Base-by-base conservation (phyloP, 2,113 vertebrate species). In the Oostethus manadensis region DNA sequence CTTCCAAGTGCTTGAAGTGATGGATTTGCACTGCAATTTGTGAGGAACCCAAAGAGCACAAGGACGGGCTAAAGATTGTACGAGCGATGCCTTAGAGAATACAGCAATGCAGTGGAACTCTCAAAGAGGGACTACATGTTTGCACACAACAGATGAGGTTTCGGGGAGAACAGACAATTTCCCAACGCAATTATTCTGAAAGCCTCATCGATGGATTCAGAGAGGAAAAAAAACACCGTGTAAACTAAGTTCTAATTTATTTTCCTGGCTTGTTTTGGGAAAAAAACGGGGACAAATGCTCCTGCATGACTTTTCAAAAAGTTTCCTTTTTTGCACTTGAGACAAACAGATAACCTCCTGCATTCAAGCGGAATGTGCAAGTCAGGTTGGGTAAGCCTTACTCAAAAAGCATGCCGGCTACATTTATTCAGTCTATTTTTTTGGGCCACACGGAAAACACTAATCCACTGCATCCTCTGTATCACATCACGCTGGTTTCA, bases 71-170 rank as follows among this genome's bases (percentile, higher is more conserved):
- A 80, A 81, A 87, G 82, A 89, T 84, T 86, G 82, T 85, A 84
- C 16, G 54, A 86, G 76, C 76, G 75, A 89, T 86, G 88, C 88
- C 89, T 91, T 88, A 88, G 87, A 91, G 84, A 84, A 88, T 73
- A 81, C 74, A 73, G 79, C 79, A 84, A 84, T 86, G 58, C 63
- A 66, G 64, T 74, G 78, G 80, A 85, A 80, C 76, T 35, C 53
- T 66, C 63, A 55, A 33, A 68, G 53, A 73, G 61, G 57, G 71
- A 62, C 35, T 26, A 21, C 47, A 63, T 55, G 56, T 71, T 73
- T 74, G 58, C 70, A 70, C 61, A 58, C 61, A 58, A 73, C 58
- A 44, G 50, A 73, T 4, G 40, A 66, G 55, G 43, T 53, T 71
- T 73, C 51, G 13, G 44, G 33, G 53, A 40, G 29, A 23, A 51